phyloP scores from a whole-genome alignment of 2,113 vertebrate genomes.

The Pheucticus melanocephalus region DNA sequence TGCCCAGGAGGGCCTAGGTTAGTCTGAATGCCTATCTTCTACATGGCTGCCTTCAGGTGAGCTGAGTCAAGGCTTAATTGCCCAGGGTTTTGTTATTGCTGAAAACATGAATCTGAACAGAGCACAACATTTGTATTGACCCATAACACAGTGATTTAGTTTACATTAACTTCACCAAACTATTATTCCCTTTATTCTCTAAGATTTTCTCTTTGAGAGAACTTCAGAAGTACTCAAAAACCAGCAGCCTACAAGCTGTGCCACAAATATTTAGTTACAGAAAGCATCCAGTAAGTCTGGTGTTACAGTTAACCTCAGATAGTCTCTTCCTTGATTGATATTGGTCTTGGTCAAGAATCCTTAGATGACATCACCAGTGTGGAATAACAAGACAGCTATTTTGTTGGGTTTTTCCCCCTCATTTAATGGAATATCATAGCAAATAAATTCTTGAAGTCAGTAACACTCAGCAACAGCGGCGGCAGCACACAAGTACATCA shows the following conservation, averaged over 20 bases:
- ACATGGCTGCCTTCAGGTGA: background rate
- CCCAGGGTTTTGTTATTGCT: background rate
- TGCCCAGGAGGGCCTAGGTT: background rate
- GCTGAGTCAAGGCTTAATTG: background rate
- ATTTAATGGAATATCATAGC: background rate
- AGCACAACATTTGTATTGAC: background rate
- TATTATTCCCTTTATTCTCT: background rate
- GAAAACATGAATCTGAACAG: background rate
- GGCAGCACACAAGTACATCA: background rate
- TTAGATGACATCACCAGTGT: background rate
- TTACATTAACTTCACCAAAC: background rate
- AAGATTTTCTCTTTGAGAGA: background rate
- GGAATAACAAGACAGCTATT: background rate
- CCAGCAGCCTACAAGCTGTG: background rate
- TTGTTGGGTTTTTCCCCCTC: background rate
- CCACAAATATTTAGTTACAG: background rate
- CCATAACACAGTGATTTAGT: background rate
- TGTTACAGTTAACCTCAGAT: background rate
- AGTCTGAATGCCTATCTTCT: background rate
- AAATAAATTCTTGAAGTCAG: conserved; percentile 7
- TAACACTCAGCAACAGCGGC: background rate
- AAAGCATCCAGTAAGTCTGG: background rate
- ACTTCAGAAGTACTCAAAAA: background rate
- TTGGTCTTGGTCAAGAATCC: background rate
- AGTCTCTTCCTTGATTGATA: background rate